Conservation (phyloP, 2,888 invertebrate species). For the Poecilobothrus nobilitatus region DNA sequence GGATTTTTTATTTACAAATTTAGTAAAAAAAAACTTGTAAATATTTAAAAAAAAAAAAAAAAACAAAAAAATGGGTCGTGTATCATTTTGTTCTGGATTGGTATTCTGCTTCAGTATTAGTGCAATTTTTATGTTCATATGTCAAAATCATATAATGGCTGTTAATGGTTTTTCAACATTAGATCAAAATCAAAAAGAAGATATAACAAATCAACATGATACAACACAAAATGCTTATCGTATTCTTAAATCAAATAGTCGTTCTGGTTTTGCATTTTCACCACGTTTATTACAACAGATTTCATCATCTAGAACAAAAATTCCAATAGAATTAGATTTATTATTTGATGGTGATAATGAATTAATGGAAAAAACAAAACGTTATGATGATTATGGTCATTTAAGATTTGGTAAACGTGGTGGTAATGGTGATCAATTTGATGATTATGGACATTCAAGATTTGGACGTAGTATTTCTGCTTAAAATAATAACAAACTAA, state of each 20-base stretch:
- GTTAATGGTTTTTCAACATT: neutral
- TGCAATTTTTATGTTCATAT: neutral
- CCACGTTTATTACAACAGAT: constrained; percentile 26
- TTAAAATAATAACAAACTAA: neutral
- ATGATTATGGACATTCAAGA: constrained; percentile 67
- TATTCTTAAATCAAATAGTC: neutral
- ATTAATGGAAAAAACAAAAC: constrained; percentile 42
- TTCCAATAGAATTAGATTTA: constrained; percentile 38
- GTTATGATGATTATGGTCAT: constrained; percentile 66
- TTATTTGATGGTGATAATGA: constrained; percentile 33
- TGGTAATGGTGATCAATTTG: constrained; percentile 53
- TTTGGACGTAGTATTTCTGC: constrained; percentile 51
- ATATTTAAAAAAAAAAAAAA: neutral
- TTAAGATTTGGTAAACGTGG: constrained; percentile 54
- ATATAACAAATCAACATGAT: constrained; percentile 33
- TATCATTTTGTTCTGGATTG: neutral
- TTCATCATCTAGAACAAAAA: constrained; percentile 31
- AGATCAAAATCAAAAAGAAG: constrained; percentile 7
- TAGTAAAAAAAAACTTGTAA: neutral
- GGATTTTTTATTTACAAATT: too few relatives aligned
- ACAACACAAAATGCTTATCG: constrained; percentile 13
- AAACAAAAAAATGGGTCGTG: neutral
- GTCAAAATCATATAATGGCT: neutral
- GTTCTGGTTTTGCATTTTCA: constrained; percentile 11
- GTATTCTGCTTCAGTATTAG: neutral